Evolutionary conservation across 1,140 invertebrate species (phyloP).

Genomic region (Zaprionus vittiger): DNA sequence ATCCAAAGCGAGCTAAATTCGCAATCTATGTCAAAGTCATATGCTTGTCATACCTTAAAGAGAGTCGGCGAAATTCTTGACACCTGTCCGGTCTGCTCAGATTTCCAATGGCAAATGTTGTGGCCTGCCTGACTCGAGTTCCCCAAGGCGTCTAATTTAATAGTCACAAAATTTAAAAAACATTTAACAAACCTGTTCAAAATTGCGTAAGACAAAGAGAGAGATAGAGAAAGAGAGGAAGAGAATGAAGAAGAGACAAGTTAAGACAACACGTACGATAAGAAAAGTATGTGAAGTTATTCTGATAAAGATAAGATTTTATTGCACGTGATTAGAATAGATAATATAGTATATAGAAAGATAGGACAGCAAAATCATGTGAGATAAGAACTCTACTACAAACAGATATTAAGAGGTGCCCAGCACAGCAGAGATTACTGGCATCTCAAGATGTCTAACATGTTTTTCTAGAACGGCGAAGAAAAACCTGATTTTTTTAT

Average conservation of each 20-base stretch:
- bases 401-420: neutral
- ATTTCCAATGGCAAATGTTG: conserved; percentile 51
- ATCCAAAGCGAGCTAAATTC: conserved; percentile 35
- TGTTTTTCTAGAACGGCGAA: neutral
- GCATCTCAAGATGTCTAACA: neutral
- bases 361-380: neutral
- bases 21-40: conserved; percentile 75
- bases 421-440: neutral
- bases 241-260: neutral
- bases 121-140: conserved; percentile 4
- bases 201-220: neutral
- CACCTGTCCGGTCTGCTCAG: conserved; percentile 57
- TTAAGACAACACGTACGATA: neutral
- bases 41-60: conserved; percentile 39
- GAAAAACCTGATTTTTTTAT: conserved; percentile 2
- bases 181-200: conserved; percentile 2
- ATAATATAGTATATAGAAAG: neutral
- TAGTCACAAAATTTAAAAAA: neutral
- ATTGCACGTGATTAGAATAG: conserved; percentile 8
- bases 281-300: neutral
- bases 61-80: conserved; percentile 44
- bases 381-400: neutral
- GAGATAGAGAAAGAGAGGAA: neutral
- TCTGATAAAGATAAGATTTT: neutral
- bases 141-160: conserved; percentile 19